Base-by-base conservation (phyloP, 2,888 invertebrate genomes). In the Norana najaformis region DNA sequence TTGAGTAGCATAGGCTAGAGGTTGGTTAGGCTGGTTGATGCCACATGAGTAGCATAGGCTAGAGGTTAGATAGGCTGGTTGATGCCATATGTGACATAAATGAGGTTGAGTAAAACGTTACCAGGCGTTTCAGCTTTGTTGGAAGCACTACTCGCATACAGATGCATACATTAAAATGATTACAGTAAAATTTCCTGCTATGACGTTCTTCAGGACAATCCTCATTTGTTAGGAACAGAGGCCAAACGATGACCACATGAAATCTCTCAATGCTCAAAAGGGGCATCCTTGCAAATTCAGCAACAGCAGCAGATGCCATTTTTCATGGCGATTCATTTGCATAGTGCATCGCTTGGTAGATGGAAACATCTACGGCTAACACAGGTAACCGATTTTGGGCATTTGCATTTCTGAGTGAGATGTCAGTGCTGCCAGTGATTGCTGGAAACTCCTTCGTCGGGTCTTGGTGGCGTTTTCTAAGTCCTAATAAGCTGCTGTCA, bases 401-500 rank as follows among this genome's bases (percentile, higher is more conserved):
- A n/a, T 69, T 69, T 69, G 69, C 69, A 30, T 16, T 30, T 16
- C 69, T 4, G n/a, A n/a, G 69, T 69, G 69, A 69, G n/a, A 69
- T n/a, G 69, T 69, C n/a, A 69, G 30, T 30, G 5, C 53, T 53
- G 53, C 69, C 11, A 1, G 30, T 18, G 69, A 69, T 69, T 69
- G 30, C 11, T 69, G 69, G 69, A 30, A 41, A 69, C 69, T n/a
- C 11, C 23, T 47, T 30, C 69, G 69, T 30, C 69, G 11, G 69
- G 47, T 47, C 47, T 47, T 47, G 47, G 47, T 47, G 23, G 69
- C 69, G 13, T n/a, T 69, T 69, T n/a, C n/a, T 69, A 69, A 69
- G 69, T 69, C 69, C 69, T 69, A n/a, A n/a, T 69, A 69, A 69
- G 69, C 69, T n/a, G 69, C 69, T 69, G 69, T 69, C 69, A 69